phyloP scores from a whole-genome alignment of 2,113 vertebrate species.

The Atrichornis clamosus region DNA sequence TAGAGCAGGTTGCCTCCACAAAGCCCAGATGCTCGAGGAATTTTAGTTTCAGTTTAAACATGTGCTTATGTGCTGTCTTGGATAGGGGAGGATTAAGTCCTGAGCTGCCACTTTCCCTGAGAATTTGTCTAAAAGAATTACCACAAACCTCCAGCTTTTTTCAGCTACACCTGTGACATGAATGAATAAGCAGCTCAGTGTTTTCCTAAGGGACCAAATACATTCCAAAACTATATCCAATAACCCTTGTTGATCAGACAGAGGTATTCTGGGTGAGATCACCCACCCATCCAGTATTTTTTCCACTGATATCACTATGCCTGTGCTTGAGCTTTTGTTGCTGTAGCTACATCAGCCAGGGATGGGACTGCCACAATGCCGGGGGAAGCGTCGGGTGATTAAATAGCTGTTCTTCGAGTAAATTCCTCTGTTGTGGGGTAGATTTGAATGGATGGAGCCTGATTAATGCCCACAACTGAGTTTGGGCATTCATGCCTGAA shows the following conservation, averaged over 20 bases:
- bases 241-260: not conserved
- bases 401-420: not conserved
- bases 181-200: not conserved
- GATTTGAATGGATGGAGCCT: not conserved
- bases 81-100: not conserved
- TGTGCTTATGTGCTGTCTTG: not conserved
- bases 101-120: not conserved
- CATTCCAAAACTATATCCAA: not conserved
- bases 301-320: not conserved
- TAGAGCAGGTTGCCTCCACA: not conserved
- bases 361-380: not conserved
- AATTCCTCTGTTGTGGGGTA: not conserved
- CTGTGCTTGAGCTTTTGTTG: not conserved
- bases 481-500: not conserved
- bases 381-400: accelerated
- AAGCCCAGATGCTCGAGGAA: not conserved
- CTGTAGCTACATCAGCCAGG: not conserved
- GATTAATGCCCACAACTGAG: not conserved
- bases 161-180: not conserved
- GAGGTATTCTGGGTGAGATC: not conserved
- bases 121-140: not conserved
- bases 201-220: not conserved
- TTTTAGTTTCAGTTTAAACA: not conserved
- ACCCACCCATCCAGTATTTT: not conserved
- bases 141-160: not conserved